phyloP scores from a whole-genome alignment of 1,140 invertebrate species.

The honey bee (Apis mellifera) region Amel_HAv3.1 CM009931.2:307001-307500 shows the following conservation, averaged over 20 bases:
- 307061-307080: constrained; percentile 54
- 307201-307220: neutral
- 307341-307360: constrained; percentile 10
- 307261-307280: neutral
- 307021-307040: constrained; percentile 49
- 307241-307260: constrained; percentile 8
- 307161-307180: neutral
- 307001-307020: constrained; percentile 64
- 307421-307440: neutral
- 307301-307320: constrained; percentile 9
- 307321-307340: constrained; percentile 7
- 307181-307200: neutral
- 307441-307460: neutral
- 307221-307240: neutral
- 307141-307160: too few species aligned
- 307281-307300: constrained; percentile 25
- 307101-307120: neutral
- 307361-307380: constrained; percentile 16
- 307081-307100: neutral
- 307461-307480: neutral
- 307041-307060: constrained; percentile 63
- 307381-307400: constrained; percentile 2
- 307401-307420: neutral
- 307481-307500: neutral
- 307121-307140: neutral